phyloP scores from a whole-genome alignment of 2,888 invertebrate species.

The Diarsia rubi region DNA sequence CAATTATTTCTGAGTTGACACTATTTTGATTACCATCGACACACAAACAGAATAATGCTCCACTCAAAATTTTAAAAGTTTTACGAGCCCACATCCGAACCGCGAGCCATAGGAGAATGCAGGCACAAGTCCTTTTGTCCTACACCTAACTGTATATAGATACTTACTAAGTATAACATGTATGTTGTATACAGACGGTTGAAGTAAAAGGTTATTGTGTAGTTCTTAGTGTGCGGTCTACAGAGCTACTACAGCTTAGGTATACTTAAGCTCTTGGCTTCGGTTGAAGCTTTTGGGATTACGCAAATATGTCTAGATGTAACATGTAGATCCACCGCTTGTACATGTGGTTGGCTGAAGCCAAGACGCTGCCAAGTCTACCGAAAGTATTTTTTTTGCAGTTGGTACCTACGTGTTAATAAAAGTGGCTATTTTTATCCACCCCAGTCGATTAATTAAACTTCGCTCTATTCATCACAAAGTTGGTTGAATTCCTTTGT shows the following conservation, averaged over 20 bases:
- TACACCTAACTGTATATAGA: slow-evolving; percentile 19
- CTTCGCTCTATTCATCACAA: slow-evolving; percentile 3
- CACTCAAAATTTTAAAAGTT: slow-evolving; percentile 5
- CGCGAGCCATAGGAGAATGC: slow-evolving; percentile 11
- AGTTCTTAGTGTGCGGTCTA: slow-evolving; percentile 49
- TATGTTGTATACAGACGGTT: slow-evolving; percentile 32
- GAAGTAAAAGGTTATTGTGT: slow-evolving; percentile 32
- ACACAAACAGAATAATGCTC: neutral
- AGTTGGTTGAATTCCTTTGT: slow-evolving; percentile 2
- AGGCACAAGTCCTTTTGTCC: slow-evolving; percentile 35
- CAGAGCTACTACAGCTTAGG: neutral
- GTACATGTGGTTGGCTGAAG: neutral
- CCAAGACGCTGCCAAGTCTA: neutral
- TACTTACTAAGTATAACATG: neutral
- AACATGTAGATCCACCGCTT: slow-evolving; percentile 35
- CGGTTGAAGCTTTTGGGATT: slow-evolving; percentile 43
- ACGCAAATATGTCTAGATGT: slow-evolving; percentile 37
- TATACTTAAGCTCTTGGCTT: slow-evolving; percentile 35
- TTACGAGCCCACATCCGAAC: neutral
- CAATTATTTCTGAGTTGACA: neutral
- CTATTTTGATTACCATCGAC: neutral
- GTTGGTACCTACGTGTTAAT: neutral
- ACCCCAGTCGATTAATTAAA: neutral
- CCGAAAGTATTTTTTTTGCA: neutral
- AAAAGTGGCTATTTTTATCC: neutral